A percentile compares a stretch with the other conserved stretches of the same genome.
Evolutionary conservation across 2,113 vertebrate species (phyloP).

Genomic region (Sardina pilchardus): DNA sequence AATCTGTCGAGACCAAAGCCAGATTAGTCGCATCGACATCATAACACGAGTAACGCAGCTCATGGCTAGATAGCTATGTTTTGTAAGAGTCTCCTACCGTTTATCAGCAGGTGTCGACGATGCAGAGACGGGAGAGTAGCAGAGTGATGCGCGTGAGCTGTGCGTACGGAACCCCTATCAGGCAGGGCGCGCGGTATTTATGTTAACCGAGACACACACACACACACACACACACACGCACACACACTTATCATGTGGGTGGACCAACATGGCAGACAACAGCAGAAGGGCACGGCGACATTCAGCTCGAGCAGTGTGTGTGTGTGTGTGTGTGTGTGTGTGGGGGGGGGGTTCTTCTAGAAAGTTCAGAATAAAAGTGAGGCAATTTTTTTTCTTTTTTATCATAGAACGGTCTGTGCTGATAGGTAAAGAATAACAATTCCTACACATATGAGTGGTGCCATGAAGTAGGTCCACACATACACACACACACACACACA

Average conservation of each 20-base stretch:
- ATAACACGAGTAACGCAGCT: too few relatives aligned
- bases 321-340: slow-evolving; percentile 18
- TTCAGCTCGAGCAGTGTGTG: background rate
- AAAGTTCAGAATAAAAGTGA: too few relatives aligned
- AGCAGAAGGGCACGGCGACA: slow-evolving; percentile 6
- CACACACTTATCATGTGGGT: background rate
- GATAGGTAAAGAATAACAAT: too few relatives aligned
- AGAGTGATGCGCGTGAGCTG: background rate
- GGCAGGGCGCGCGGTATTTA: background rate
- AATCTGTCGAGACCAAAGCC: background rate
- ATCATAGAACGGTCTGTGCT: too few relatives aligned
- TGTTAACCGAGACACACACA: too few relatives aligned
- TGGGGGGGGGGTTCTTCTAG: background rate
- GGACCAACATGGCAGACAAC: background rate
- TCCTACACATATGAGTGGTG: too few relatives aligned
- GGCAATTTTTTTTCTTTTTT: too few relatives aligned
- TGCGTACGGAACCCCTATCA: background rate
- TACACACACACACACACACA: too few relatives aligned
- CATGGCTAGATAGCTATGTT: background rate
- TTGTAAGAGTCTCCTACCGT: background rate
- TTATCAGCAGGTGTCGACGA: background rate
- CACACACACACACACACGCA: too few relatives aligned
- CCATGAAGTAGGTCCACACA: too few relatives aligned
- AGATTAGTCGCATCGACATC: too few relatives aligned
- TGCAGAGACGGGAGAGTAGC: background rate